These are phyloP conservation scores for Psettodes erumei DNA, from an alignment of 2,113 vertebrate genomes.

Conservation along the genomic window DNA sequence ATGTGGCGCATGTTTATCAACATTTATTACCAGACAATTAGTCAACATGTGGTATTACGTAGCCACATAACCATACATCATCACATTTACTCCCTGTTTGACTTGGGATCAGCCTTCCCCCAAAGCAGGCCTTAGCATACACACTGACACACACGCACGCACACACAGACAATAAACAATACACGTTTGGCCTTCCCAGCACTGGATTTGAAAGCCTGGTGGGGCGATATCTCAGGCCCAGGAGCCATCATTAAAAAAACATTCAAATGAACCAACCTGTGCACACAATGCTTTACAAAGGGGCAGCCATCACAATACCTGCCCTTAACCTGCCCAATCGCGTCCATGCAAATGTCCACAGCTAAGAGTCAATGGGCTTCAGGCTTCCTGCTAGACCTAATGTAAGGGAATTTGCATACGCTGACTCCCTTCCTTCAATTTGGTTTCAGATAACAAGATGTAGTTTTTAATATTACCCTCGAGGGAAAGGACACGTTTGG, in stretches of 20 bases:
- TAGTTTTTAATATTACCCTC: constrained; percentile 68
- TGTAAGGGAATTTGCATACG: constrained; percentile 73
- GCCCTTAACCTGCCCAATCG: constrained; percentile 77
- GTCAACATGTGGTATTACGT: constrained; percentile 20
- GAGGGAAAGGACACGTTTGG: constrained; percentile 59
- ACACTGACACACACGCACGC: neutral
- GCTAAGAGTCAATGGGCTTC: constrained; percentile 65
- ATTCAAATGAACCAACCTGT: constrained; percentile 80
- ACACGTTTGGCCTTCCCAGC: constrained; percentile 25
- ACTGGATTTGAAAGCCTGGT: constrained; percentile 53
- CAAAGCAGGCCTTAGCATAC: constrained; percentile 14
- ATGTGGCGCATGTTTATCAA: neutral
- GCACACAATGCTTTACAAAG: constrained; percentile 80
- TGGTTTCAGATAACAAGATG: constrained; percentile 76
- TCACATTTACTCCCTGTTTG: constrained; percentile 36
- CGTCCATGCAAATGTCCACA: constrained; percentile 76
- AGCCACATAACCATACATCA: constrained; percentile 35
- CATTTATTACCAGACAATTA: neutral
- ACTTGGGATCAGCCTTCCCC: constrained; percentile 18
- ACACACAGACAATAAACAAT: constrained; percentile 34
- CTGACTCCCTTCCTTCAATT: constrained; percentile 69
- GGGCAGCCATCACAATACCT: constrained; percentile 67
- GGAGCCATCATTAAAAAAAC: constrained; percentile 71
- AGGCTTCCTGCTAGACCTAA: constrained; percentile 63
- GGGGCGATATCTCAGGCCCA: constrained; percentile 51